phyloP scores from a whole-genome alignment of 1,140 invertebrate genomes.

The Habropoda laboriosa region DNA sequence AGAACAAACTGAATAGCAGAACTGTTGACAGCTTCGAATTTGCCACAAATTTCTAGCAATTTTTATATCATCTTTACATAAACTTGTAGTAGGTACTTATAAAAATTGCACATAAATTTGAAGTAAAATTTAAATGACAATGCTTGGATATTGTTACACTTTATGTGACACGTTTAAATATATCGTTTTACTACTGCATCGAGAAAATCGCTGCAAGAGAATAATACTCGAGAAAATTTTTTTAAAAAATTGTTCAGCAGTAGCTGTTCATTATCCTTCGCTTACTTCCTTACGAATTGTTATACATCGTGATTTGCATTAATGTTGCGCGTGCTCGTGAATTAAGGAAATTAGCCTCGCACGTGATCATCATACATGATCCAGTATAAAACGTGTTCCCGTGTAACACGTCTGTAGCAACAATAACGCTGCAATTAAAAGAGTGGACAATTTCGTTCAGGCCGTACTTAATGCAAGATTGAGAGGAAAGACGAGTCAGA shows the following conservation, averaged over 20 bases:
- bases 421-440: slow-evolving; percentile 30
- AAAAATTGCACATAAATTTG: no score
- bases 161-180: neutral
- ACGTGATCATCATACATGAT: slow-evolving; percentile 25
- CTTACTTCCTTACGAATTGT: slow-evolving; percentile 11
- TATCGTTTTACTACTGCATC: neutral
- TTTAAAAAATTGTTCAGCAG: neutral
- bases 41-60: no score
- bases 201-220: no score
- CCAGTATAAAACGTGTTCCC: neutral
- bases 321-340: slow-evolving; percentile 18
- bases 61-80: no score
- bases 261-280: neutral
- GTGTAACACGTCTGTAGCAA: slow-evolving; percentile 1
- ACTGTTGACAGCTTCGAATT: no score
- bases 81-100: no score
- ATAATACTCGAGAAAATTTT: no score
- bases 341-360: slow-evolving; percentile 40
- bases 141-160: no score
- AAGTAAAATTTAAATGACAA: no score
- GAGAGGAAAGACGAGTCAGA: neutral
- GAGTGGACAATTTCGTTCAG: slow-evolving; percentile 15
- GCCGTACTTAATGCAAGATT: neutral
- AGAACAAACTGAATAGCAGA: no score
- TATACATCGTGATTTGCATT: slow-evolving; percentile 27